Conservation (phyloP, 2,888 invertebrate species). For the Bibio marci region DNA sequence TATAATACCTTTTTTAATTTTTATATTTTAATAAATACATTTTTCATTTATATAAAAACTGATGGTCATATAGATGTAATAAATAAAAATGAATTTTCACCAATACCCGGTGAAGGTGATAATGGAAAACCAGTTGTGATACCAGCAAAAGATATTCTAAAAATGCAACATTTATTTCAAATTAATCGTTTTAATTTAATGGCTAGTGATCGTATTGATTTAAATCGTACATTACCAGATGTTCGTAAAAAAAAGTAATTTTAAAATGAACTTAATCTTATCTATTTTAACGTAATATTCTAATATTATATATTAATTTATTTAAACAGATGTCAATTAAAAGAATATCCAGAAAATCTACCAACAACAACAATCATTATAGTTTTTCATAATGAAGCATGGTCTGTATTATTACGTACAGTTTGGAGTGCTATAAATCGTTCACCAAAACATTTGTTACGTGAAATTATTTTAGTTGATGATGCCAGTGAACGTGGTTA, state of each 20-base stretch:
- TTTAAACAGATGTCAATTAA: constrained; percentile 40
- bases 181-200: constrained; percentile 78
- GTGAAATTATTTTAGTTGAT: constrained; percentile 77
- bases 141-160: constrained; percentile 52
- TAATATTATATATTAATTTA: neutral
- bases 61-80: too few species aligned
- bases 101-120: constrained; percentile 54
- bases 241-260: constrained; percentile 59
- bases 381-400: constrained; percentile 98
- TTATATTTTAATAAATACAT: too few species aligned
- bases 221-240: constrained; percentile 71
- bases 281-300: too few species aligned
- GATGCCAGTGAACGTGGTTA: constrained; percentile 74
- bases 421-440: constrained; percentile 85
- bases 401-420: constrained; percentile 90
- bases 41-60: too few species aligned
- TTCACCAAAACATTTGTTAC: constrained; percentile 58
- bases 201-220: constrained; percentile 73
- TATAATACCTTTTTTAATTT: too few species aligned
- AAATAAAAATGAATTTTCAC: constrained; percentile 62
- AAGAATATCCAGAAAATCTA: constrained; percentile 40
- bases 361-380: constrained; percentile 86
- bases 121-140: constrained; percentile 66
- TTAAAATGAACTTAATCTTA: neutral
- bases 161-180: constrained; percentile 62